A percentile compares a stretch with the other conserved stretches of the same genome.
Conservation (phyloP, 2,113 vertebrate genomes). For the Mesoclemmys tuberculata region DNA sequence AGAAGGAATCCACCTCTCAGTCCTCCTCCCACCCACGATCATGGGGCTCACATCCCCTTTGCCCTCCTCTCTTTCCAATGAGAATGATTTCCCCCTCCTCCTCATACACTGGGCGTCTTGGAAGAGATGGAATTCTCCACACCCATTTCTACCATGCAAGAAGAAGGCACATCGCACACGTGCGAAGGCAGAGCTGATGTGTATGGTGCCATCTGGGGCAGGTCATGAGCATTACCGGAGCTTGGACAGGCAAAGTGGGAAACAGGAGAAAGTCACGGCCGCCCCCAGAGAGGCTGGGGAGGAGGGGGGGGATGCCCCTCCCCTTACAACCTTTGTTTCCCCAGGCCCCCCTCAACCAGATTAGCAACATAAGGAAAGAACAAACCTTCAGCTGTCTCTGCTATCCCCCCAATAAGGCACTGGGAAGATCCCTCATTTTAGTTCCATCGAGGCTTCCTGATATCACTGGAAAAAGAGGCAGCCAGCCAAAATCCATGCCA, state of each 20-base stretch:
- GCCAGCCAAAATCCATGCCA: background rate
- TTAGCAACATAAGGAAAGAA: background rate
- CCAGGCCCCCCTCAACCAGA: background rate
- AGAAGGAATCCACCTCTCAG: background rate
- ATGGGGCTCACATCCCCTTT: fast-evolving
- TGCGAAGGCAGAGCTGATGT: fast-evolving
- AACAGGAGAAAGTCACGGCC: background rate
- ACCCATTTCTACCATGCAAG: background rate
- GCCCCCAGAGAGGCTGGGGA: background rate
- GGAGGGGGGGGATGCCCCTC: background rate
- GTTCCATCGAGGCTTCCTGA: background rate
- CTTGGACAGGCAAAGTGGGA: background rate
- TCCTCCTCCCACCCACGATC: background rate
- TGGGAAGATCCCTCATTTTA: background rate
- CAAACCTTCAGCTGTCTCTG: background rate
- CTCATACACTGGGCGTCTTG: background rate
- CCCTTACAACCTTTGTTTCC: background rate
- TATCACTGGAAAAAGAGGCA: fast-evolving
- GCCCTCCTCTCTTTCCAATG: background rate
- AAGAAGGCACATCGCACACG: background rate
- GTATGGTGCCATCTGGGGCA: background rate
- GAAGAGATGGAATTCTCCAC: background rate
- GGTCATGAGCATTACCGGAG: background rate
- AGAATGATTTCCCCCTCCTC: background rate
- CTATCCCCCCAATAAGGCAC: background rate